Conservation (phyloP, 2,888 invertebrate species). For the Plebejus melissa region DNA sequence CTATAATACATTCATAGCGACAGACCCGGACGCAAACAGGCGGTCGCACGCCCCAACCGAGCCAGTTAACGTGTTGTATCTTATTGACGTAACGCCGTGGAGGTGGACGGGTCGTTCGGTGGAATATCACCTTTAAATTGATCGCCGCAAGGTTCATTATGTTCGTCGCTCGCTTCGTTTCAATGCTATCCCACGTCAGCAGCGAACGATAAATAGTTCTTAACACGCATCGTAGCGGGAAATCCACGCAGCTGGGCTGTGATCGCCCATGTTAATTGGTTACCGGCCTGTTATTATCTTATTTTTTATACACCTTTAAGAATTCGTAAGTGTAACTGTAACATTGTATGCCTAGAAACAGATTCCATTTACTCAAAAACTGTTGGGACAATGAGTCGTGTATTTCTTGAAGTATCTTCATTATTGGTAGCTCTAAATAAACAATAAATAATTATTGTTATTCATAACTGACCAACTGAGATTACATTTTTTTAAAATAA, state of each 20-base stretch:
- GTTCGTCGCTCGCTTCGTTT: slow-evolving; percentile 44
- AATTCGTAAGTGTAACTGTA: slow-evolving; percentile 5
- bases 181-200: slow-evolving; percentile 54
- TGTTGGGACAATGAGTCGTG: not conserved
- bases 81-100: slow-evolving; percentile 74
- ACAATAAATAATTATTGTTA: not conserved
- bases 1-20: slow-evolving; percentile 55
- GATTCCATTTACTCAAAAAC: slow-evolving; percentile 3
- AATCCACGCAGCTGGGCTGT: slow-evolving; percentile 74
- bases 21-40: slow-evolving; percentile 71
- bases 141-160: slow-evolving; percentile 49
- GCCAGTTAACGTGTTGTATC: slow-evolving; percentile 72
- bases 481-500: not conserved
- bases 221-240: slow-evolving; percentile 72
- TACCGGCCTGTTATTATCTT: slow-evolving; percentile 59
- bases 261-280: slow-evolving; percentile 71
- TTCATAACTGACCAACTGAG: not conserved
- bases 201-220: slow-evolving; percentile 73
- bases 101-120: slow-evolving; percentile 56
- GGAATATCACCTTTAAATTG: slow-evolving; percentile 60
- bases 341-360: slow-evolving; percentile 15
- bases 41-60: slow-evolving; percentile 63
- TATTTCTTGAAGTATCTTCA: not conserved
- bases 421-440: slow-evolving; percentile 4
- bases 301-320: slow-evolving; percentile 38